Conservation (phyloP, 2,888 invertebrate species). For the Beris morrisii region DNA sequence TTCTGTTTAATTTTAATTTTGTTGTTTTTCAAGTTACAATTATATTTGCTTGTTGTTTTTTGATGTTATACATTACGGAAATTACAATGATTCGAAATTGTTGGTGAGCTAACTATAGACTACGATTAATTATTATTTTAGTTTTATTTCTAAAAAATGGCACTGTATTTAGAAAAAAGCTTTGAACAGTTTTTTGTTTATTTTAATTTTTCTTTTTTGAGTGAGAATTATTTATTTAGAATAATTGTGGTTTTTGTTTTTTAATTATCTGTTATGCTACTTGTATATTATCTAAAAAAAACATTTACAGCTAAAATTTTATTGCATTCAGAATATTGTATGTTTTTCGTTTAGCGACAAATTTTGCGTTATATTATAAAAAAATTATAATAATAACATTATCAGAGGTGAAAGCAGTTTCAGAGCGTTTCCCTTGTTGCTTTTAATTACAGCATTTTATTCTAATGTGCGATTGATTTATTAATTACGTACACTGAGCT, state of each 20-base stretch:
- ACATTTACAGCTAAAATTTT: too few species aligned
- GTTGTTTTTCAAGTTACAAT: constrained; percentile 2
- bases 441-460: too few species aligned
- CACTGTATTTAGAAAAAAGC: constrained; percentile 19
- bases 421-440: too few species aligned
- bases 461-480: too few species aligned
- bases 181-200: constrained; percentile 1
- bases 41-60: neutral
- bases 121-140: neutral
- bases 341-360: too few species aligned
- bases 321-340: too few species aligned
- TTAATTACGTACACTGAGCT: too few species aligned
- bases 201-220: neutral
- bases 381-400: too few species aligned
- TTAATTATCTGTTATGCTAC: neutral
- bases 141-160: constrained; percentile 5
- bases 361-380: too few species aligned
- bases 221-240: neutral
- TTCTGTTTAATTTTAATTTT: neutral
- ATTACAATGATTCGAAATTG: constrained; percentile 11
- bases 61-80: constrained; percentile 2
- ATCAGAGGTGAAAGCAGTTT: too few species aligned
- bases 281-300: neutral
- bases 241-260: neutral
- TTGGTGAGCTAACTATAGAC: constrained; percentile 1